Evolutionary conservation across 2,797 vertebrate species (phyloP).

Genomic region (Clarias pachynema): DNA sequence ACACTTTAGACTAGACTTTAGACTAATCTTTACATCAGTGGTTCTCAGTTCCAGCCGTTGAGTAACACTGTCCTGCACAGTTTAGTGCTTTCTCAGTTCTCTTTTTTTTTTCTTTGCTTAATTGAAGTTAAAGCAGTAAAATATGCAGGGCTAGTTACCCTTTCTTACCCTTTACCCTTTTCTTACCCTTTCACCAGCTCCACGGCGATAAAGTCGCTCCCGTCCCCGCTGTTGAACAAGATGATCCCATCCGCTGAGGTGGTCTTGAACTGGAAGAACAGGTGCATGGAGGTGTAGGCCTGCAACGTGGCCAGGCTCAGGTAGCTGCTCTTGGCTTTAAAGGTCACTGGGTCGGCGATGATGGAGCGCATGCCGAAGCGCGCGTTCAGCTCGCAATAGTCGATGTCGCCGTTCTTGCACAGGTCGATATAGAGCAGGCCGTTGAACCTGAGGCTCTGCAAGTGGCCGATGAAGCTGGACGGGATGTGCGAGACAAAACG

Average conservation of each 20-base stretch:
- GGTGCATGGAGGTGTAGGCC: constrained; percentile 98
- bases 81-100: no score
- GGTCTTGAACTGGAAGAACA: constrained; percentile 99
- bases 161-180: constrained; percentile 76
- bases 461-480: constrained; percentile 96
- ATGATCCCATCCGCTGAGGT: constrained; percentile 95
- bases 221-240: constrained; percentile 96
- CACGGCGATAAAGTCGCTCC: constrained; percentile 96
- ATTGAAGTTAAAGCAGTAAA: no score
- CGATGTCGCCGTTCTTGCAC: constrained; percentile 98
- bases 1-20: no score
- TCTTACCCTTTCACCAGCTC: constrained; percentile 97
- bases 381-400: constrained; percentile 95
- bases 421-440: constrained; percentile 98
- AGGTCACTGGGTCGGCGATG: constrained; percentile 96
- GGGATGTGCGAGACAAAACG: constrained; percentile 92
- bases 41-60: no score
- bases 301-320: constrained; percentile 94
- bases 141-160: no score
- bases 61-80: no score
- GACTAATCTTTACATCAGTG: no score
- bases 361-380: constrained; percentile 96
- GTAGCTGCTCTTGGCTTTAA: constrained; percentile 97
- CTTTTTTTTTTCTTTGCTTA: no score
- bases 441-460: constrained; percentile 99